phyloP scores from a whole-genome alignment of 2,797 vertebrate species.

The Falco rusticolus region DNA sequence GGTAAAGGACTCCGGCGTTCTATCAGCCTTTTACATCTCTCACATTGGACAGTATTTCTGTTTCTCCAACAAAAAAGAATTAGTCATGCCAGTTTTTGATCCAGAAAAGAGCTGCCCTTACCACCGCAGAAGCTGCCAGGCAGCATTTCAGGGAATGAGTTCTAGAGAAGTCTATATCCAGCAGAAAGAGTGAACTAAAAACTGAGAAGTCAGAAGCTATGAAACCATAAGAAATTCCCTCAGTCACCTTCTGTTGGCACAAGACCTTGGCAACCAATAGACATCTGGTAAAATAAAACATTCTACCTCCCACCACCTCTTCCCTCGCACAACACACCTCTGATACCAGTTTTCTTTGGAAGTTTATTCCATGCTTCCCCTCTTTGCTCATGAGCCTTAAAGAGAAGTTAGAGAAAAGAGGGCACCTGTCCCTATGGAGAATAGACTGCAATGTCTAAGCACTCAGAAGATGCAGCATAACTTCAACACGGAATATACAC shows the following conservation, averaged over 20 bases:
- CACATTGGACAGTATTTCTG: not conserved
- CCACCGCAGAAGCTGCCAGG: not conserved
- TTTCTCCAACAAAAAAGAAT: not conserved
- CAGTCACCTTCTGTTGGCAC: not conserved
- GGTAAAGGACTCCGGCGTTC: not conserved
- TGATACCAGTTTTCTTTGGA: not conserved
- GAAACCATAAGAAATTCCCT: not conserved
- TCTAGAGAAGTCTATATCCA: not conserved
- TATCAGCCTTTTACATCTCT: not conserved
- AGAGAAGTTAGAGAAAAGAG: not conserved
- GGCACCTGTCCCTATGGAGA: not conserved
- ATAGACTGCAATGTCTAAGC: not conserved
- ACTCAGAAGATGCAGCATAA: not conserved
- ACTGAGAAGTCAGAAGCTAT: not conserved
- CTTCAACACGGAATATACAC: not conserved
- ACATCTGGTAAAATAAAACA: not conserved
- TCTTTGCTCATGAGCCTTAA: not conserved
- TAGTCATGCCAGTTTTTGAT: not conserved
- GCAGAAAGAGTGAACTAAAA: not conserved
- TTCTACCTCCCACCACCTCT: not conserved
- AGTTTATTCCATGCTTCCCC: not conserved
- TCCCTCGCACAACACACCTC: not conserved
- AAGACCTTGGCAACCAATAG: not conserved
- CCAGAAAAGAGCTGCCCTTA: not conserved
- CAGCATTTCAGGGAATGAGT: not conserved